Evolutionary conservation across 2,888 invertebrate species (phyloP).

Genomic region (Sycophila texana): DNA sequence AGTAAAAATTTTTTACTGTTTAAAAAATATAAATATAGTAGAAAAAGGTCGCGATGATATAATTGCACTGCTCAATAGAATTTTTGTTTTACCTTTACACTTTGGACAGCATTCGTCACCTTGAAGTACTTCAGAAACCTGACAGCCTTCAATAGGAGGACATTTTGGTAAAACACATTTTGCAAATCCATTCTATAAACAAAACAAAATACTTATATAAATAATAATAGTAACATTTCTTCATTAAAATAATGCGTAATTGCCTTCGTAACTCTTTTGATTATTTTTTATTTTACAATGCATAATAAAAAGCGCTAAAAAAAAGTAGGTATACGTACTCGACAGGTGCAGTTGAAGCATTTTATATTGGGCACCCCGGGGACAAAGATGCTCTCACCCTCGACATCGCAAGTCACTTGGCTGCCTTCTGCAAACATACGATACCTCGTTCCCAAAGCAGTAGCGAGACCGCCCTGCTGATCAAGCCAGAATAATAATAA

Average conservation of each 20-base stretch:
- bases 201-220: not conserved
- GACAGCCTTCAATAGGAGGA: slow-evolving; percentile 27
- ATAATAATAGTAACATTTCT: too few species aligned
- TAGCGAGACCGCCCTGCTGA: not conserved
- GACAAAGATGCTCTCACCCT: not conserved
- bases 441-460: not conserved
- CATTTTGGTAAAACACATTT: slow-evolving; percentile 28
- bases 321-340: not conserved
- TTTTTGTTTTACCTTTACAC: slow-evolving; percentile 35
- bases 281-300: too few species aligned
- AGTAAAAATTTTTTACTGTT: not conserved
- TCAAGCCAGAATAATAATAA: not conserved
- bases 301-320: too few species aligned
- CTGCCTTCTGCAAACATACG: not conserved
- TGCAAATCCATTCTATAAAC: slow-evolving; percentile 20
- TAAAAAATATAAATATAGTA: not conserved
- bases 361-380: not conserved
- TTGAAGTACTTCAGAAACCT: not conserved
- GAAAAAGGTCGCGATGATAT: not conserved
- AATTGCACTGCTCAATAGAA: too few species aligned
- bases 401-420: not conserved
- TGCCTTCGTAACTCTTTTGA: too few species aligned
- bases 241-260: too few species aligned
- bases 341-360: slow-evolving; percentile 24
- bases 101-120: slow-evolving; percentile 27